A percentile compares a stretch with the other conserved stretches of the same genome.
phyloP scores from a whole-genome alignment of 1,140 invertebrate genomes.

The Sminthurides bifidus region DNA sequence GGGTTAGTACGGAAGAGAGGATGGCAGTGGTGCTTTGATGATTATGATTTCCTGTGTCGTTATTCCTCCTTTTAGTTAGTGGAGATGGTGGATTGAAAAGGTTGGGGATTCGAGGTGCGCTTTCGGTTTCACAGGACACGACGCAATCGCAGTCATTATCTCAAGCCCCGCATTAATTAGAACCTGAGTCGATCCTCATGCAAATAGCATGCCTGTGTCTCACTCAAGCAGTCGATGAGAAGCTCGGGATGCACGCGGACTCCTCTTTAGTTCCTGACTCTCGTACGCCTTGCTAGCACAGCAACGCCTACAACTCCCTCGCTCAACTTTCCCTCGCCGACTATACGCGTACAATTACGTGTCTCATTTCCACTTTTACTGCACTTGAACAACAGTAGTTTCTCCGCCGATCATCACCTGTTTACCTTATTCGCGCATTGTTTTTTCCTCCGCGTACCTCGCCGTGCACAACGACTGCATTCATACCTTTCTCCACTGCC shows the following conservation, averaged over 20 bases:
- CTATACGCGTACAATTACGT: not conserved
- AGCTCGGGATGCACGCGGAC: slow-evolving; percentile 28
- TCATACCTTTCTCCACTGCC: not conserved
- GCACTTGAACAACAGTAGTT: no score
- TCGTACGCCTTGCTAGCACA: not conserved
- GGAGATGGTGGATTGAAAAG: slow-evolving; percentile 27
- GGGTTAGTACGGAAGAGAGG: slow-evolving; percentile 6
- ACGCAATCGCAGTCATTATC: slow-evolving; percentile 32
- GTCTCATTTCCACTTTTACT: no score
- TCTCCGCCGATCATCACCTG: no score
- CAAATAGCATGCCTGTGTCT: slow-evolving; percentile 29
- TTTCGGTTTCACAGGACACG: slow-evolving; percentile 29
- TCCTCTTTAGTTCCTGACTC: slow-evolving; percentile 23
- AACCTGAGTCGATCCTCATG: slow-evolving; percentile 32
- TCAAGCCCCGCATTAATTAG: slow-evolving; percentile 32
- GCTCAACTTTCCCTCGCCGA: not conserved
- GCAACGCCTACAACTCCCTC: slow-evolving; percentile 1
- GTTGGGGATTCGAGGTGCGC: slow-evolving; percentile 21
- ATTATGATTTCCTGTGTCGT: slow-evolving; percentile 29
- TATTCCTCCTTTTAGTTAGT: slow-evolving; percentile 27
- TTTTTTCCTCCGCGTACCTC: slow-evolving; percentile 4
- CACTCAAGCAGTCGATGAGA: slow-evolving; percentile 30
- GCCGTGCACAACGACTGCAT: slow-evolving; percentile 17
- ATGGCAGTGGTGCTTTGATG: slow-evolving; percentile 19
- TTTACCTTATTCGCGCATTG: slow-evolving; percentile 1